Evolutionary conservation across 2,888 invertebrate species (phyloP).

Genomic region (Latrodectus hesperus): DNA sequence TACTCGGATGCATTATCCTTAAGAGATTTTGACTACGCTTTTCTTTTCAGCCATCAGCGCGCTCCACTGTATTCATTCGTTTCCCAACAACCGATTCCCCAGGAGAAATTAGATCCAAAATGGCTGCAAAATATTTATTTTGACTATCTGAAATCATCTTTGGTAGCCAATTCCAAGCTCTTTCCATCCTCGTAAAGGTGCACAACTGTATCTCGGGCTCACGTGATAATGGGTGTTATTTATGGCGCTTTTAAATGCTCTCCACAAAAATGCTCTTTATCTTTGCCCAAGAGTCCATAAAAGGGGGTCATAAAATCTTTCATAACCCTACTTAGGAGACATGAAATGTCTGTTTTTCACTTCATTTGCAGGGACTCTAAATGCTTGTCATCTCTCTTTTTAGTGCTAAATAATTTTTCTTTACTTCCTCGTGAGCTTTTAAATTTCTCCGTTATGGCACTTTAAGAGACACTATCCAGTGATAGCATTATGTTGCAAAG

Average conservation of each 20-base stretch:
- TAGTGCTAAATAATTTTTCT: constrained; percentile 7
- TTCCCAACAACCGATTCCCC: too few relatives aligned
- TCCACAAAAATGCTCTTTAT: constrained; percentile 29
- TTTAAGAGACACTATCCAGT: too few relatives aligned
- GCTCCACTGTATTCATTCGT: too few relatives aligned
- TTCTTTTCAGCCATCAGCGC: too few relatives aligned
- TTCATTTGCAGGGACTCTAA: constrained; percentile 34
- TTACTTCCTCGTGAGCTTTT: not conserved
- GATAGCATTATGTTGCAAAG: too few relatives aligned
- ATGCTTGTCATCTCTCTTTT: constrained; percentile 22
- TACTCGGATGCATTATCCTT: too few relatives aligned
- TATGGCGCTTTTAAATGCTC: constrained; percentile 47
- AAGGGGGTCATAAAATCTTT: constrained; percentile 45
- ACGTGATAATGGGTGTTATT: constrained; percentile 26
- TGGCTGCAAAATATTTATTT: too few relatives aligned
- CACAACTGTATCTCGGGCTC: constrained; percentile 5
- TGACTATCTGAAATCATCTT: too few relatives aligned
- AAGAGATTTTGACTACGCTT: too few relatives aligned
- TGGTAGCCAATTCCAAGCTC: not conserved
- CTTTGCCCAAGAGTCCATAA: constrained; percentile 38
- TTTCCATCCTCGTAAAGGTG: constrained; percentile 17
- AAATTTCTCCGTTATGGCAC: too few relatives aligned
- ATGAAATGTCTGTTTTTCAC: constrained; percentile 45
- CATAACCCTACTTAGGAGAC: constrained; percentile 34
- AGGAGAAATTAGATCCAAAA: too few relatives aligned